Percentiles rank a stretch among this genome's conserved stretches.
These are phyloP conservation scores for Himalopsyche phryganea DNA, from an alignment of 1,140 invertebrate genomes.

Conservation along the genomic window DNA sequence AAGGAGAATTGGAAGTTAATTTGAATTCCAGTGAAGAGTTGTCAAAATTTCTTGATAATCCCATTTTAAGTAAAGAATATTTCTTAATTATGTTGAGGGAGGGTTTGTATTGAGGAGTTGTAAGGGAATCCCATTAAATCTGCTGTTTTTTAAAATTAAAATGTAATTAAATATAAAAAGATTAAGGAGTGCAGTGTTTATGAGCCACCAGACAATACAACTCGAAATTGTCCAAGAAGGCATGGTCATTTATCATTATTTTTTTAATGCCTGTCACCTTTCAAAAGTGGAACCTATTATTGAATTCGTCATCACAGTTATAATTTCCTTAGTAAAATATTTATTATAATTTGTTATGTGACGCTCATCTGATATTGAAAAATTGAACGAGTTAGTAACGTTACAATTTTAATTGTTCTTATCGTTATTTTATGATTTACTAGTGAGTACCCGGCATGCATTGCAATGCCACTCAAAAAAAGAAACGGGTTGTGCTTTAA, in stretches of 20 bases:
- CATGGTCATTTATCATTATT: not conserved
- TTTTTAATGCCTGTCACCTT: not conserved
- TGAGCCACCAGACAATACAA: not conserved
- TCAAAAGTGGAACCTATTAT: not conserved
- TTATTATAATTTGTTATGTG: too few species aligned
- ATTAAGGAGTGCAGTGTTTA: too few species aligned
- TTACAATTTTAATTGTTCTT: too few species aligned
- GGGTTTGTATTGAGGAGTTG: not conserved
- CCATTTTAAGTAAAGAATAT: conserved; percentile 10
- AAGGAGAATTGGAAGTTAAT: conserved; percentile 6
- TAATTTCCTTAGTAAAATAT: too few species aligned
- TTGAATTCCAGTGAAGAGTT: conserved; percentile 4
- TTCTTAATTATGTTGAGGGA: not conserved
- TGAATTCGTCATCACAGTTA: too few species aligned
- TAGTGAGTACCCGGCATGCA: too few species aligned
- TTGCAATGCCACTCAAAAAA: too few species aligned
- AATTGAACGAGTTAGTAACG: too few species aligned
- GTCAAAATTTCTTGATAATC: conserved; percentile 11
- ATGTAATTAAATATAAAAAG: not conserved
- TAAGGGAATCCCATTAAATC: not conserved
- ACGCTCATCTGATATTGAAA: too few species aligned
- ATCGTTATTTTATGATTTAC: too few species aligned
- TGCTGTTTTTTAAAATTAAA: not conserved
- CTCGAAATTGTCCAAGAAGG: not conserved
- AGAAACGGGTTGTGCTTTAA: too few species aligned